These are phyloP conservation scores for Drosophila paulistorum DNA, from an alignment of 1,140 invertebrate genomes.

Conservation along the genomic window DNA sequence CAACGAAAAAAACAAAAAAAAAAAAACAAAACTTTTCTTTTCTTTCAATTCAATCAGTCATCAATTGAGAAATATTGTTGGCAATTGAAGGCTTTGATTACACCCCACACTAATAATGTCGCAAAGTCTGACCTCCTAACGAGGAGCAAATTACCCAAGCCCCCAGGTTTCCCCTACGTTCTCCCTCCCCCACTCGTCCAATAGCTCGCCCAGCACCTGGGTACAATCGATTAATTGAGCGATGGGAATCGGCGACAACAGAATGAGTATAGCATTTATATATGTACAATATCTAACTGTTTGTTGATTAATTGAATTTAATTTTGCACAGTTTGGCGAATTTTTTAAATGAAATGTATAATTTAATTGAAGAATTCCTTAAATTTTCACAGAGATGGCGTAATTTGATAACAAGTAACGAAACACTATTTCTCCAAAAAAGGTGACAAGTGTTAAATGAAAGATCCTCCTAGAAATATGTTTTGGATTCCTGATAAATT, in stretches of 20 bases:
- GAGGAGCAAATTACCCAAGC: constrained; percentile 33
- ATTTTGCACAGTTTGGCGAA: constrained; percentile 59
- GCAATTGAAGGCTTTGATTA: constrained; percentile 52
- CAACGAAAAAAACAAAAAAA: not conserved
- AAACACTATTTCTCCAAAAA: too few relatives aligned
- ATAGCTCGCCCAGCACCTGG: constrained; percentile 23
- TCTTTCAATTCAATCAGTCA: constrained; percentile 57
- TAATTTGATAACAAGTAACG: constrained; percentile 2
- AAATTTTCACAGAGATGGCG: constrained; percentile 35
- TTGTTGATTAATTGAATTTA: constrained; percentile 64
- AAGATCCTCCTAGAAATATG: too few relatives aligned
- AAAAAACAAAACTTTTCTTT: constrained; percentile 17
- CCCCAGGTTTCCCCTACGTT: not conserved
- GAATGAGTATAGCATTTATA: constrained; percentile 5
- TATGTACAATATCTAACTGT: constrained; percentile 2
- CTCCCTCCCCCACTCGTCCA: too few relatives aligned
- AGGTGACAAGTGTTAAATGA: too few relatives aligned
- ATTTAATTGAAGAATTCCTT: constrained; percentile 67
- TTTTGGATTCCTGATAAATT: too few relatives aligned
- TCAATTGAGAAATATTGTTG: constrained; percentile 55
- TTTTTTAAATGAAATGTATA: constrained; percentile 54
- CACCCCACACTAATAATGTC: constrained; percentile 17
- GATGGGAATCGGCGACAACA: constrained; percentile 14
- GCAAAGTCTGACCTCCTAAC: constrained; percentile 52
- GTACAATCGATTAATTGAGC: constrained; percentile 48